Percentiles rank a stretch among this genome's conserved stretches.
Evolutionary conservation across 2,888 invertebrate genomes (phyloP).

Genomic region (Biston stratarius): DNA sequence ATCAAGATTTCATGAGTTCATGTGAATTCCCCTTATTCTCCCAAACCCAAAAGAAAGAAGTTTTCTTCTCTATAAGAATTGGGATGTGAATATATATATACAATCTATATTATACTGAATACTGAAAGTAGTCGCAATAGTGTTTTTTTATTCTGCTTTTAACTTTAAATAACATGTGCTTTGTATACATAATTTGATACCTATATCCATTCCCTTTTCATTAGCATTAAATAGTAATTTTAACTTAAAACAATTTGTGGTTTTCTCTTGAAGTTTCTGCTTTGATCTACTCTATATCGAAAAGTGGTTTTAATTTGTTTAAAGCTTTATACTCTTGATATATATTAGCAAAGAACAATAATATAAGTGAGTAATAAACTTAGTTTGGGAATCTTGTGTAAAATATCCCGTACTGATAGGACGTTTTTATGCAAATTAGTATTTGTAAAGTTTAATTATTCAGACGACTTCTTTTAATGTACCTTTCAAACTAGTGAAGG

Average conservation of each 20-base stretch:
- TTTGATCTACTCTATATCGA: conserved; percentile 5
- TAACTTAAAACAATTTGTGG: background rate
- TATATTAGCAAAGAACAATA: background rate
- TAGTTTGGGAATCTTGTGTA: background rate
- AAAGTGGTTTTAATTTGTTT: conserved; percentile 4
- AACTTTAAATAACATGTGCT: background rate
- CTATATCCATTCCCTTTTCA: background rate
- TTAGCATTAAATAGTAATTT: conserved; percentile 2
- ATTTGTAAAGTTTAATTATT: too few species aligned
- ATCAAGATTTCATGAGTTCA: too few species aligned
- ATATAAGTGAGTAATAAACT: background rate
- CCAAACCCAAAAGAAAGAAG: too few species aligned
- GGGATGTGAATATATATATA: too few species aligned
- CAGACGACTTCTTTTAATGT: background rate
- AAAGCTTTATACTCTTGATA: background rate
- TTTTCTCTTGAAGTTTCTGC: conserved; percentile 7
- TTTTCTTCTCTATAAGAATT: too few species aligned
- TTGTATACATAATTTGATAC: background rate
- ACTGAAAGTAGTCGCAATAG: too few species aligned
- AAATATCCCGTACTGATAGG: background rate
- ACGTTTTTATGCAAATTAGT: too few species aligned
- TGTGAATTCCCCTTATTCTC: too few species aligned
- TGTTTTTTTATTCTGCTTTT: too few species aligned
- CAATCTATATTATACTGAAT: too few species aligned
- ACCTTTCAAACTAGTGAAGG: background rate